phyloP scores from a whole-genome alignment of 2,888 invertebrate genomes.

The Epistrophella euchroma region DNA sequence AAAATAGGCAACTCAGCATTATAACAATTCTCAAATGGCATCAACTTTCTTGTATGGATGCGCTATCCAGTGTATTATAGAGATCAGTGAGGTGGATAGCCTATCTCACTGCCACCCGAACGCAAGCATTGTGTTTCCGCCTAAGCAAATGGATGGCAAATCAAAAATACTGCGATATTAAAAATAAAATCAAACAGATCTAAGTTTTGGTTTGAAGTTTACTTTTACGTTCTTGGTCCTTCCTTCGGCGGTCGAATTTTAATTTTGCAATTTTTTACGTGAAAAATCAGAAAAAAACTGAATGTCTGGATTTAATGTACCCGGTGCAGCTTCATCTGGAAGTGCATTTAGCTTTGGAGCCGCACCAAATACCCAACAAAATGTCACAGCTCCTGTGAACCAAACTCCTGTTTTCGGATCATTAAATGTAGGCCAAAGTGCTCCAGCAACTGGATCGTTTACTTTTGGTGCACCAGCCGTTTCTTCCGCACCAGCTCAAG shows the following conservation, averaged over 20 bases:
- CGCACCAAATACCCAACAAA: conserved; percentile 22
- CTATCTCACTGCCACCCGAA: too few relatives aligned
- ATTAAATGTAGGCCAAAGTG: conserved; percentile 61
- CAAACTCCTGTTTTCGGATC: conserved; percentile 71
- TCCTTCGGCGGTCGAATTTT: background rate
- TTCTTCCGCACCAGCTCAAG: conserved; percentile 63
- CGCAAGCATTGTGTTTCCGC: background rate
- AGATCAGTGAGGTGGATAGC: too few relatives aligned
- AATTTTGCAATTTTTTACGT: background rate
- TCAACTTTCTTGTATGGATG: too few relatives aligned
- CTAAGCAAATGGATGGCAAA: background rate
- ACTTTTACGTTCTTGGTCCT: too few relatives aligned
- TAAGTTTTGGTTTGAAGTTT: background rate
- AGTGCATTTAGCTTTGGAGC: conserved; percentile 77
- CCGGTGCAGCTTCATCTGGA: conserved; percentile 51
- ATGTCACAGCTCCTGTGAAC: conserved; percentile 41
- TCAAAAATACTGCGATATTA: background rate
- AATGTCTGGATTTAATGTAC: conserved; percentile 58
- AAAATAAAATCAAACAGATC: background rate
- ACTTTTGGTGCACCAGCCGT: conserved; percentile 76
- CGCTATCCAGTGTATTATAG: too few relatives aligned
- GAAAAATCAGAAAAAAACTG: background rate
- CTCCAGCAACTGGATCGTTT: conserved; percentile 54
- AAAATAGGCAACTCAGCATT: too few relatives aligned
- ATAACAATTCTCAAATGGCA: too few relatives aligned